These are phyloP conservation scores for Timandra comae DNA, from an alignment of 2,888 invertebrate species.

Conservation along the genomic window DNA sequence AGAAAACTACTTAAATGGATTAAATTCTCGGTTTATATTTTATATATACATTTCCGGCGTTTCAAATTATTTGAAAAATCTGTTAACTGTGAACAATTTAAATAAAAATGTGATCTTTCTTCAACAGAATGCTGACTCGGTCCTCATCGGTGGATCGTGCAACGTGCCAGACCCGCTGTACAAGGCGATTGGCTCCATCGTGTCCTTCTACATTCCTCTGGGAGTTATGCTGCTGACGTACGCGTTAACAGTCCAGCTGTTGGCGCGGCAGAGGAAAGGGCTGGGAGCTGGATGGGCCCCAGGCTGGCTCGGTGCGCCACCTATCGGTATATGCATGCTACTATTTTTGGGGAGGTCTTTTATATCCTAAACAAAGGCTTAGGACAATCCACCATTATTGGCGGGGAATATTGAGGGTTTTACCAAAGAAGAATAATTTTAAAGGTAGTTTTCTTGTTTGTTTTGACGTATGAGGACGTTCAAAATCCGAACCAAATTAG, in stretches of 20 bases:
- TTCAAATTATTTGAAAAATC: too few species aligned
- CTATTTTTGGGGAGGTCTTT: too few species aligned
- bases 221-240: slow-evolving; percentile 97
- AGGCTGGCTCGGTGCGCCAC: slow-evolving; percentile 82
- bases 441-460: too few species aligned
- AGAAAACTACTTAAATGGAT: too few species aligned
- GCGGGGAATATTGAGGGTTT: too few species aligned
- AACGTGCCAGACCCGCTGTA: slow-evolving; percentile 92
- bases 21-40: not conserved
- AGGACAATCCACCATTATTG: too few species aligned
- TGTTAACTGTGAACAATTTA: too few species aligned
- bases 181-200: slow-evolving; percentile 94
- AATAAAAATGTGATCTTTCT: too few species aligned
- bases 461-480: too few species aligned
- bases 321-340: slow-evolving; percentile 61
- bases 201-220: slow-evolving; percentile 97
- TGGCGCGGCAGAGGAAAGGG: slow-evolving; percentile 89
- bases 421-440: too few species aligned
- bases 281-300: slow-evolving; percentile 82
- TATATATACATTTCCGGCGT: not conserved
- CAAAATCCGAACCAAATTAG: too few species aligned
- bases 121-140: slow-evolving; percentile 86
- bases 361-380: too few species aligned
- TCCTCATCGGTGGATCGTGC: slow-evolving; percentile 88
- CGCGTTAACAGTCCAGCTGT: slow-evolving; percentile 90